Base-by-base conservation (phyloP, 2,888 invertebrate genomes). In the Athetis lepigone region DNA sequence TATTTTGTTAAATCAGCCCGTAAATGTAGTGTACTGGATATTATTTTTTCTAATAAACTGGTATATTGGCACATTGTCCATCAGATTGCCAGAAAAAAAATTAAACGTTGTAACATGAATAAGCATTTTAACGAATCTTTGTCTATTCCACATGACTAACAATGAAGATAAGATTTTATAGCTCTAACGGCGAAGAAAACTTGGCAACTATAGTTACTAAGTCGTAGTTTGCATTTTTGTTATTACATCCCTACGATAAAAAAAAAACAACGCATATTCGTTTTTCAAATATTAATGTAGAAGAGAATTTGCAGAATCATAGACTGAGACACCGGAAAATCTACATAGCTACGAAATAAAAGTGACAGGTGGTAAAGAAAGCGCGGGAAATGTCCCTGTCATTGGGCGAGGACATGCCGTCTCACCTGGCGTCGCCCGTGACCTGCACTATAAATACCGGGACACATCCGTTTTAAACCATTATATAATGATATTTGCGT, bases 401-500 rank as follows among this genome's bases (percentile, higher is more conserved):
- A 82, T 82, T 85, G 80, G 79, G 51, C 75, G 77, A 77, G 80
- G 81, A 76, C 80, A 84, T 74, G 76, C 40, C 62, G 76, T 46
- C 74, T 79, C 82, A 85, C 81, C 84, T 84, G 83, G 68, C 58
- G 60, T 66, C 74, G 83, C 79, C 85, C 86, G 76, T 85, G 82
- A 83, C 84, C 85, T 58, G 64, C 60, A 71, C 77, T 80, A 80
- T 69, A 77, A 77, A 84, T 84, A 84, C 70, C 68, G 57, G 67
- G 63, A 75, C 81, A 73, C 81, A 79, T 79, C 76, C 79, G 77
- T 80, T 80, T 73, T 60, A 62, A 76, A 78, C 43, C 58, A 67
- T 80, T 79, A 77, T 51, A 57, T 74, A 81, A 81, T 72, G 62
- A 69, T 52, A 61, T 67, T 72, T 66, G 42, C 78, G 78, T 81